Conservation (phyloP, 2,797 vertebrate species). For the Paramormyrops hopkinsi region DNA sequence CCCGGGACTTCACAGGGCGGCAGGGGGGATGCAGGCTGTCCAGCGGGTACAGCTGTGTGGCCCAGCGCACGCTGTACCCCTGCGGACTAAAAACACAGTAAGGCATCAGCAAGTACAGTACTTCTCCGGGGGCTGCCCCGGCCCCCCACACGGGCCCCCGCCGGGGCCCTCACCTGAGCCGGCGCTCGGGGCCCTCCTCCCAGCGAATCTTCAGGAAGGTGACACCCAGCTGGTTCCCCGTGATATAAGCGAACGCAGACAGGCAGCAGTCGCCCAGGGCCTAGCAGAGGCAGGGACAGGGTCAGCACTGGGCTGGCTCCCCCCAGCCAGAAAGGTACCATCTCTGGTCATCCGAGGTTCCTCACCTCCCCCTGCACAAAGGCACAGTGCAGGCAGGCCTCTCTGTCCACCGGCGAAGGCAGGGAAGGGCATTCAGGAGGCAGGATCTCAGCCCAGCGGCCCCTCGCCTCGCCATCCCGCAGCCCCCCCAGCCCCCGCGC, state of each 20-base stretch:
- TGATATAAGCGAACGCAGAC: slow-evolving; percentile 76
- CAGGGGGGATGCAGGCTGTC: slow-evolving; percentile 64
- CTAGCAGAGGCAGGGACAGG: slow-evolving; percentile 47
- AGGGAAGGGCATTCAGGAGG: slow-evolving; percentile 56
- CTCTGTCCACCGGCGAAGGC: slow-evolving; percentile 75
- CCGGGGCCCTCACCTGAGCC: slow-evolving; percentile 44
- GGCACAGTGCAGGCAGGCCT: slow-evolving; percentile 65
- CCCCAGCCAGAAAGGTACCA: background rate
- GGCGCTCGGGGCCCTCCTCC: slow-evolving; percentile 56
- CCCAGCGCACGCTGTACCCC: slow-evolving; percentile 69
- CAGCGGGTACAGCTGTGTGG: slow-evolving; percentile 67
- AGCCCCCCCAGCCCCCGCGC: slow-evolving; percentile 41
- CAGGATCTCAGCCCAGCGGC: slow-evolving; percentile 73
- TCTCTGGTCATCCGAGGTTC: background rate
- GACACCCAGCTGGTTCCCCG: slow-evolving; percentile 63
- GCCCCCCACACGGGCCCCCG: background rate
- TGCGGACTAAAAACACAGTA: slow-evolving; percentile 50
- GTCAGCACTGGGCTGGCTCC: background rate
- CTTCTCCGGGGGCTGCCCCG: background rate
- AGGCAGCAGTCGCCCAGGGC: slow-evolving; percentile 75
- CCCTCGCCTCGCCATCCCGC: slow-evolving; percentile 54
- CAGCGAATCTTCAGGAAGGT: slow-evolving; percentile 76
- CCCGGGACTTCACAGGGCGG: slow-evolving; percentile 77
- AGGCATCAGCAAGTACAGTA: background rate
- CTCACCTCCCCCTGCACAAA: slow-evolving; percentile 82